Evolutionary conservation across 1,140 invertebrate species (phyloP).

Genomic region (Zaprionus ghesquierei): DNA sequence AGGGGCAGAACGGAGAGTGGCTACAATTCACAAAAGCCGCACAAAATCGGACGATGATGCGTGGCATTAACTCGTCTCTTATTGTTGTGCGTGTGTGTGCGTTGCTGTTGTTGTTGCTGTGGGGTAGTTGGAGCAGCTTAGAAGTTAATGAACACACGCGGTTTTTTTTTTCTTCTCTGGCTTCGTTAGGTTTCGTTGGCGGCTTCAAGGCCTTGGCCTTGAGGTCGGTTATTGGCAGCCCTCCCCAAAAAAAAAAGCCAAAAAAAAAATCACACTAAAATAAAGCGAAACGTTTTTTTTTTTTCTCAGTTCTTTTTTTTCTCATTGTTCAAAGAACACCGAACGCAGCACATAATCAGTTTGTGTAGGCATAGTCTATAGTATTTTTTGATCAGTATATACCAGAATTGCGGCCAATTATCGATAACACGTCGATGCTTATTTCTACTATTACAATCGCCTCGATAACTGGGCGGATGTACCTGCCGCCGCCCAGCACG

Average conservation of each 20-base stretch:
- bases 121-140: conserved; percentile 47
- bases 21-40: conserved; percentile 35
- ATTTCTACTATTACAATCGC: conserved; percentile 20
- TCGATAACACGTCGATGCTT: background rate
- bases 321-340: conserved; percentile 11
- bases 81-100: background rate
- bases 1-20: background rate
- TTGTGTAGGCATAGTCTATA: conserved; percentile 4
- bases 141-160: conserved; percentile 49
- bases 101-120: conserved; percentile 8
- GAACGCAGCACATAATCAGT: conserved; percentile 12
- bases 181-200: conserved; percentile 16
- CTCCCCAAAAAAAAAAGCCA: background rate
- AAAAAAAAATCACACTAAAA: conserved; percentile 27
- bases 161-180: conserved; percentile 10
- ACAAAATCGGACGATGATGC: conserved; percentile 48
- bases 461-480: conserved; percentile 42
- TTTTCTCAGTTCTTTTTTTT: background rate
- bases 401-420: background rate
- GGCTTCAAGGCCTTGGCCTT: conserved; percentile 44
- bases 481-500: conserved; percentile 17
- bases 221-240: conserved; percentile 50
- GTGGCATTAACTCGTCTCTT: conserved; percentile 42
- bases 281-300: conserved; percentile 28
- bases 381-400: background rate